Base-by-base conservation (phyloP, 23 tunicate species). In the Halocynthia roretzi region DNA sequence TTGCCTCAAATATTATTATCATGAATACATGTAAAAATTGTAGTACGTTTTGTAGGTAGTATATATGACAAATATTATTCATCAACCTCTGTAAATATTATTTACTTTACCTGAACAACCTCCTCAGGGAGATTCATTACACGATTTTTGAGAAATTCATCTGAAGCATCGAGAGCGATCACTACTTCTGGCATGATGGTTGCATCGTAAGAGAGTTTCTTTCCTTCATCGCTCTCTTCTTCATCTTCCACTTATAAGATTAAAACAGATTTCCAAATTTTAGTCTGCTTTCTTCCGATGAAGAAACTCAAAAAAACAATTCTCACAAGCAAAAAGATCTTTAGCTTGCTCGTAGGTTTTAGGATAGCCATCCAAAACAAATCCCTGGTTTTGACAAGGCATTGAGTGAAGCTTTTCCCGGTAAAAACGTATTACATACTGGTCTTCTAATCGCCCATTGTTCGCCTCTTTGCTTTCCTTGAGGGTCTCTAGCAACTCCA, bases 101-200 rank as follows among this genome's bases (percentile, higher is more conserved):
- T 60, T n/a, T n/a, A 60, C n/a, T 57, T 75, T 51, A 87, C 93
- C 85, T 94, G 99, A 6, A 94, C 91, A 53, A 84, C 80, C 67
- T 88, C 99, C 61, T 94, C 99, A 7, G 99, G 99, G 31, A 94
- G 70, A 72, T 94, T 88, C 99, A 94, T 94, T 75, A 94, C 76
- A 31, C 99, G 71, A 5, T 94, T 81, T 58, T 87, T 94, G 57
- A 94, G 86, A 77, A 88, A 88, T 53, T 74, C 78, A 22, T 88
- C 91, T 17, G 81, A 10, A 31, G 95, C 96, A 58, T 88, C 72
- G 8, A 94, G 84, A 50, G 90, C 84, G 22, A 88, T 61, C 52
- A 94, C 95, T 44, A 88, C 83, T 69, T 88, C 99, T 20, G 99
- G 99, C 91, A 94, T 88, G 50, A 82, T 94, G 7, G 84, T 52